phyloP scores from a whole-genome alignment of 2,888 invertebrate genomes.

The Drosophila mimica region DNA sequence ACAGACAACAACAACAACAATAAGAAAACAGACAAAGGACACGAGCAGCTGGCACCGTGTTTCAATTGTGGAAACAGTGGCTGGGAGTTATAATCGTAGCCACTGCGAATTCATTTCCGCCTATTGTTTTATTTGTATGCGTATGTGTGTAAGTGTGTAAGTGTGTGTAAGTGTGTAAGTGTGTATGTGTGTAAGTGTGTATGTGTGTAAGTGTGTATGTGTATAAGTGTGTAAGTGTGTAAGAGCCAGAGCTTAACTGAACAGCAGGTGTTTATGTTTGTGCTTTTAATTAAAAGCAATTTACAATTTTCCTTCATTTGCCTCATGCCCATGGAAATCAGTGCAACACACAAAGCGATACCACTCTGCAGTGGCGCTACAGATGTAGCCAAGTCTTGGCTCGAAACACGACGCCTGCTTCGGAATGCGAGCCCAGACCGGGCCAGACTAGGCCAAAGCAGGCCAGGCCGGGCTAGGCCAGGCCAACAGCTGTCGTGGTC shows the following conservation, averaged over 20 bases:
- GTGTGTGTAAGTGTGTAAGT: too few relatives aligned
- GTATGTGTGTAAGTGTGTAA: conserved; percentile 1
- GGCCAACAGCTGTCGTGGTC: conserved; percentile 37
- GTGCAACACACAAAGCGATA: conserved; percentile 22
- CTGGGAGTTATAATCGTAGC: conserved; percentile 48
- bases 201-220: too few relatives aligned
- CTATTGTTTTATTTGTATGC: conserved; percentile 53
- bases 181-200: too few relatives aligned
- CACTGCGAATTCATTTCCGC: conserved; percentile 74
- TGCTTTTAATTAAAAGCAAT: conserved; percentile 82
- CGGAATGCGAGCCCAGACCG: conserved; percentile 1
- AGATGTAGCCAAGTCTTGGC: not conserved
- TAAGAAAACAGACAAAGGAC: conserved; percentile 51
- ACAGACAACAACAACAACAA: conserved; percentile 27
- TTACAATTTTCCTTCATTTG: conserved; percentile 79
- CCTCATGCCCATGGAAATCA: conserved; percentile 55
- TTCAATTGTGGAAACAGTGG: conserved; percentile 20
- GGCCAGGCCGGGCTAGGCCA: not conserved
- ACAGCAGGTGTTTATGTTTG: conserved; percentile 80
- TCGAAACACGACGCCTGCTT: conserved; percentile 1
- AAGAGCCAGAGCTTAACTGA: conserved; percentile 23
- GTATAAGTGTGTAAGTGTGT: too few relatives aligned
- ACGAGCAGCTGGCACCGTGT: conserved; percentile 49
- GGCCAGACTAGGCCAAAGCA: not conserved
- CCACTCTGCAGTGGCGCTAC: not conserved